These are phyloP conservation scores for Ephestia elutella DNA, from an alignment of 1,140 invertebrate genomes.

Conservation along the genomic window DNA sequence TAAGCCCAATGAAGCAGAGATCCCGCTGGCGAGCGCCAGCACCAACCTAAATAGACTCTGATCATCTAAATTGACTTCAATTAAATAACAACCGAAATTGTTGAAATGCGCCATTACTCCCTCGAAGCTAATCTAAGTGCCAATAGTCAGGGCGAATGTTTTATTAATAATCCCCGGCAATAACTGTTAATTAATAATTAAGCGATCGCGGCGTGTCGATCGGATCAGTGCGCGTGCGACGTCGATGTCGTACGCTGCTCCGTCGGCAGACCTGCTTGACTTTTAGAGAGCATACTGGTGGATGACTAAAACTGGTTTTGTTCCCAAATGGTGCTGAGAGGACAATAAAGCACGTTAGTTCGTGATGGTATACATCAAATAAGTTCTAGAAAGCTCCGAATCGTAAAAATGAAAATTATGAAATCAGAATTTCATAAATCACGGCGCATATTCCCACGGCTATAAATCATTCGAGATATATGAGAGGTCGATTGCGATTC, in stretches of 20 bases:
- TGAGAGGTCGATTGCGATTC: conserved; percentile 63
- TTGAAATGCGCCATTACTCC: conserved; percentile 74
- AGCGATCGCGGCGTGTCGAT: conserved; percentile 46
- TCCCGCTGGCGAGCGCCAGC: conserved; percentile 69
- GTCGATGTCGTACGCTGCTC: conserved; percentile 19
- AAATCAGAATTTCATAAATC: neutral
- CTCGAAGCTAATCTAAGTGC: conserved; percentile 72
- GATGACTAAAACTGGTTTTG: neutral
- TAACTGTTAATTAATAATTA: conserved; percentile 72
- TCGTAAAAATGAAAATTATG: neutral
- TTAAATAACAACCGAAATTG: conserved; percentile 75
- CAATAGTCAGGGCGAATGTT: conserved; percentile 73
- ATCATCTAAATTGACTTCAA: conserved; percentile 75
- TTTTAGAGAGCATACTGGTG: neutral
- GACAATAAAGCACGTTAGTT: no score
- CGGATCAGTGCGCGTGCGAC: conserved; percentile 45
- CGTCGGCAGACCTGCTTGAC: neutral
- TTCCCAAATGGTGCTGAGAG: no score
- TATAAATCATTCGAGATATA: conserved; percentile 66
- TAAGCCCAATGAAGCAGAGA: conserved; percentile 74
- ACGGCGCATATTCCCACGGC: conserved; percentile 50
- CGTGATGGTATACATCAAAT: no score
- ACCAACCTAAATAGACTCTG: conserved; percentile 75
- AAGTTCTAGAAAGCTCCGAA: no score
- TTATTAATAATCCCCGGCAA: conserved; percentile 69